These are phyloP conservation scores for Mesembrinibis cayennensis DNA, from an alignment of 2,113 vertebrate species.

Conservation along the genomic window DNA sequence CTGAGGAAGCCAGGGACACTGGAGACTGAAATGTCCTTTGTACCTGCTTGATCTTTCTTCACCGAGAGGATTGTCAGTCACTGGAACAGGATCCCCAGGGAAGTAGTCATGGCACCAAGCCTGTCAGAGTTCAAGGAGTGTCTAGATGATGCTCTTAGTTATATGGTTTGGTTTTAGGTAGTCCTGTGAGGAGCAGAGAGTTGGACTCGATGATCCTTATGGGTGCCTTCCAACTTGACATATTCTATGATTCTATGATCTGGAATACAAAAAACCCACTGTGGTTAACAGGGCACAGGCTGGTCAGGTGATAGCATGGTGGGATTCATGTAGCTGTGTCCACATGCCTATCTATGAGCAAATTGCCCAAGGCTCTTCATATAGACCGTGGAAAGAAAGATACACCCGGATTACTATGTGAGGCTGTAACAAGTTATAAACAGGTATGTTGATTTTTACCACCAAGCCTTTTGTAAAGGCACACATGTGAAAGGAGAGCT, in stretches of 20 bases:
- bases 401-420: background rate
- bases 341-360: background rate
- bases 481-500: rapidly evolving
- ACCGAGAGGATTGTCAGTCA: rapidly evolving
- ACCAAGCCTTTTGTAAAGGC: background rate
- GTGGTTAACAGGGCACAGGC: background rate
- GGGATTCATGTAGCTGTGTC: background rate
- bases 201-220: background rate
- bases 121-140: background rate
- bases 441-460: background rate
- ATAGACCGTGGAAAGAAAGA: rapidly evolving
- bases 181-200: background rate
- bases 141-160: background rate
- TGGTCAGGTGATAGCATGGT: too few species aligned
- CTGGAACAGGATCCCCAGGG: background rate
- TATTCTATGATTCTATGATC: background rate
- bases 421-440: background rate
- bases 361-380: background rate
- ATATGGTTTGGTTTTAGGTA: background rate
- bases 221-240: background rate
- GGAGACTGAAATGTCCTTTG: background rate
- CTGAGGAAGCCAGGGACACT: background rate
- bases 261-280: background rate
- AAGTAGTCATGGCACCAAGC: background rate
- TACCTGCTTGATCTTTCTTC: background rate